These are phyloP conservation scores for Takifugu rubripes DNA, from an alignment of 2,797 vertebrate genomes.

Conservation along the genomic window DNA sequence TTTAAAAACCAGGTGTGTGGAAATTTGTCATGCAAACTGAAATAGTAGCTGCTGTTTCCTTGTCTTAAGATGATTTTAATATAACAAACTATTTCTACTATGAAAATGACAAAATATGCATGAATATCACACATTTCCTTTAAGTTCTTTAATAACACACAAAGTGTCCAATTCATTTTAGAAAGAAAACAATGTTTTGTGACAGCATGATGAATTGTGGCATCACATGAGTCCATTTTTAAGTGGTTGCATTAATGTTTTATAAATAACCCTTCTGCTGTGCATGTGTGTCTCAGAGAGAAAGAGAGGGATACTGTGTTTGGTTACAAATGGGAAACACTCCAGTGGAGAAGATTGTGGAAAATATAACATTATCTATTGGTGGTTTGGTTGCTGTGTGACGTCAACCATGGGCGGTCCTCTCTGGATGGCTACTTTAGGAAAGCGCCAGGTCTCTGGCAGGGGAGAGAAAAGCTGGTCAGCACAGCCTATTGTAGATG, in stretches of 20 bases:
- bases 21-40: background rate
- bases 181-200: too few relatives aligned
- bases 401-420: constrained; percentile 66
- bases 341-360: constrained; percentile 38
- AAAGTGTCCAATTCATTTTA: too few relatives aligned
- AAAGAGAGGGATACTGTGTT: constrained; percentile 23
- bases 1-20: background rate
- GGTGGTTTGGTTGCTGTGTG: constrained; percentile 53
- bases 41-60: background rate
- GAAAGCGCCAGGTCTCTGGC: constrained; percentile 21
- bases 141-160: too few relatives aligned
- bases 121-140: too few relatives aligned
- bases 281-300: constrained; percentile 8
- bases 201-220: constrained; percentile 14
- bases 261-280: constrained; percentile 60
- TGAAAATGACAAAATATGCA: background rate
- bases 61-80: background rate
- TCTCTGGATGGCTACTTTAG: constrained; percentile 58
- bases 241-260: constrained; percentile 30
- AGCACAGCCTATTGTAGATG: constrained; percentile 18
- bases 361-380: constrained; percentile 53
- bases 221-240: constrained; percentile 23
- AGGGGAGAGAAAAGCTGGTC: constrained; percentile 22
- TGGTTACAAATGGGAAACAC: constrained; percentile 44
- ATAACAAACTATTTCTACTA: background rate